Conservation (phyloP, 2,797 vertebrate genomes). For the Okamejei kenojei region DNA sequence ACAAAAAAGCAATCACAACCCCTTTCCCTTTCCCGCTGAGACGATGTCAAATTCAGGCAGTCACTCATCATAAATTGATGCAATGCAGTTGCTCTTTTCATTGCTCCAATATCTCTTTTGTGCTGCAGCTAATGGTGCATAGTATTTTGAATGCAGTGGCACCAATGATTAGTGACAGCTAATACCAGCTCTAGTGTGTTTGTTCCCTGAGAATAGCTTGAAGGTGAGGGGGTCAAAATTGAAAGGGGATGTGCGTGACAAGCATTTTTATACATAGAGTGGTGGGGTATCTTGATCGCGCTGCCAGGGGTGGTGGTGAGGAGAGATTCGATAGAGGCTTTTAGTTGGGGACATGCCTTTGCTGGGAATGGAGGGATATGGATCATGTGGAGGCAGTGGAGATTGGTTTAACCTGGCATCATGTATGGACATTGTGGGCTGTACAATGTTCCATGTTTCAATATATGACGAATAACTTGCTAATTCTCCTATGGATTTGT, state of each 20-base stretch:
- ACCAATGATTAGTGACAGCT: not conserved
- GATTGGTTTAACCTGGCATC: too few species aligned
- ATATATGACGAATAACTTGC: not conserved
- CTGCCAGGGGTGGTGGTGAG: too few species aligned
- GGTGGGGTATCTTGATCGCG: too few species aligned
- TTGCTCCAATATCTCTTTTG: not conserved
- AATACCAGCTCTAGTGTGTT: not conserved
- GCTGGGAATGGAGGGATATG: too few species aligned
- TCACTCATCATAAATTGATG: not conserved
- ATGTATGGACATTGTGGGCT: too few species aligned
- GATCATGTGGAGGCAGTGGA: too few species aligned
- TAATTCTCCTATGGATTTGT: not conserved
- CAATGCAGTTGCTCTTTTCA: not conserved
- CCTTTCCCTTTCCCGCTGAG: not conserved
- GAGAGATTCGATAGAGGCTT: too few species aligned
- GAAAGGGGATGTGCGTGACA: too few species aligned
- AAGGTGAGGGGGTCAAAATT: too few species aligned
- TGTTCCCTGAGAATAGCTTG: too few species aligned
- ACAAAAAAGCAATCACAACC: not conserved
- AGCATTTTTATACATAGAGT: too few species aligned
- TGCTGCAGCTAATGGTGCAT: not conserved
- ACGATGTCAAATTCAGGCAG: not conserved
- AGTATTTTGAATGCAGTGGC: not conserved
- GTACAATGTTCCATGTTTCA: not conserved
- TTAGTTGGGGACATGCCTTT: too few species aligned